Base-by-base conservation (phyloP, 2,797 vertebrate species). In the Periparus ater region DNA sequence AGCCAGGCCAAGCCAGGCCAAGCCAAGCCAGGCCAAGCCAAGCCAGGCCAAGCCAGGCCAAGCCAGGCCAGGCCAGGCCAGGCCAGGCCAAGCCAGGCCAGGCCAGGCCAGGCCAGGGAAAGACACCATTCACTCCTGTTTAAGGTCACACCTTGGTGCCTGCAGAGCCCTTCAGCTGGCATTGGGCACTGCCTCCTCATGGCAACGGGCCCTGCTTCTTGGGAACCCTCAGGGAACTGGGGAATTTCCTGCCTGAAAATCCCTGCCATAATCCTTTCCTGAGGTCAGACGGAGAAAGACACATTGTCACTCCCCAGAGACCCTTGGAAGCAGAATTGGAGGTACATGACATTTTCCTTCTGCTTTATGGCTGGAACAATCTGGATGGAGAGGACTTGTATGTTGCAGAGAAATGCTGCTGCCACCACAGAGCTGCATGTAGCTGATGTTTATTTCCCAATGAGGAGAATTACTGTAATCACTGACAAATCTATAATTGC, bases 271-370 rank as follows among this genome's bases (percentile, higher is more conserved):
- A 27, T 1, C 6, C 30, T 75, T 38, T 55, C 27, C 58, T 61
- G 55, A 48, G 60, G 29, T 66, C 5, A 4, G 16, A 7, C 42
- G 20, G 40, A 22, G 63, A 30, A 66, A 55, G 34, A 51, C 30
- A 29, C 1, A 0, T 26, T 0, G 0, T 30, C 0, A 0, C 8
- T 67, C 72, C 68, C 73, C 50, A 50, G 66, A 88, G 73, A 68
- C 51, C 58, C 83, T 44, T 1, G 3, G 54, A 47, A 68, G 40
- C 4, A 1, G 6, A 36, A 10, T 2, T 53, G 32, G 42, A 50
- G 40, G 14, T 40, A 23, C 32, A 6, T 42, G 76, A 75, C 32
- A 45, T 85, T 93, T 93, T 77, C 76, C 61, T 95, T 90, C 83
- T 74, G 57, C 54, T 77, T 65, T 78, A 57, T 68, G 11, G 2